phyloP scores from a whole-genome alignment of 2,888 invertebrate genomes.

The Lingula anatina region DNA sequence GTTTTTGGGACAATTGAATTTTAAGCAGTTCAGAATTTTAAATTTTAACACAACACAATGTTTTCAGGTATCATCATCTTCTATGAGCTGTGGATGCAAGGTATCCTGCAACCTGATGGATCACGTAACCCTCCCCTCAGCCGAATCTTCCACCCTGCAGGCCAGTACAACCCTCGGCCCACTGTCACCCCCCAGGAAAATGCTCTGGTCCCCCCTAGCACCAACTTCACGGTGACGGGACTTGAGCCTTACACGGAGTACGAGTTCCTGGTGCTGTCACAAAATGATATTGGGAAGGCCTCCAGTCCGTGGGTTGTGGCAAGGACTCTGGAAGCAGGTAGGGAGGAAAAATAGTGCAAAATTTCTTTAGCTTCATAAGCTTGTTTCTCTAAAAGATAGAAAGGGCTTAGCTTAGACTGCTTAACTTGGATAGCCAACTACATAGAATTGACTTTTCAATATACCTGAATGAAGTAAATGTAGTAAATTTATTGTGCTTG shows the following conservation, averaged over 20 bases:
- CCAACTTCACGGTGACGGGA: constrained; percentile 30
- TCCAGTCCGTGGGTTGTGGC: constrained; percentile 42
- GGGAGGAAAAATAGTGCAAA: no score
- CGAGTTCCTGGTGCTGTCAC: constrained; percentile 47
- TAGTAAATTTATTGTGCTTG: no score
- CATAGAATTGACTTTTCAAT: no score
- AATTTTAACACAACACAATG: constrained; percentile 23
- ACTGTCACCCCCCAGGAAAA: constrained; percentile 22
- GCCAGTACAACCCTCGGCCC: constrained; percentile 44
- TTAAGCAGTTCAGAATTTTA: background rate
- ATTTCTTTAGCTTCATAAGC: no score
- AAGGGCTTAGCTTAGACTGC: no score
- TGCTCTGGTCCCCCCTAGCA: constrained; percentile 38
- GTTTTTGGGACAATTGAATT: background rate
- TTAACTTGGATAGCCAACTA: no score
- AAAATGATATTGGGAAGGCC: constrained; percentile 45
- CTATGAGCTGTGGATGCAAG: constrained; percentile 49
- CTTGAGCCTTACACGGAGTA: constrained; percentile 42
- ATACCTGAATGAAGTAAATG: no score
- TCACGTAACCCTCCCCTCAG: constrained; percentile 11
- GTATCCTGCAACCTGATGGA: constrained; percentile 19
- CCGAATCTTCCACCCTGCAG: constrained; percentile 41
- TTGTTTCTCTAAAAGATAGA: no score
- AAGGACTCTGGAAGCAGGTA: constrained; percentile 38
- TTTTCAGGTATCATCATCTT: constrained; percentile 45